Conservation (phyloP, 2,113 vertebrate species). For the Cynocephalus volans region DNA sequence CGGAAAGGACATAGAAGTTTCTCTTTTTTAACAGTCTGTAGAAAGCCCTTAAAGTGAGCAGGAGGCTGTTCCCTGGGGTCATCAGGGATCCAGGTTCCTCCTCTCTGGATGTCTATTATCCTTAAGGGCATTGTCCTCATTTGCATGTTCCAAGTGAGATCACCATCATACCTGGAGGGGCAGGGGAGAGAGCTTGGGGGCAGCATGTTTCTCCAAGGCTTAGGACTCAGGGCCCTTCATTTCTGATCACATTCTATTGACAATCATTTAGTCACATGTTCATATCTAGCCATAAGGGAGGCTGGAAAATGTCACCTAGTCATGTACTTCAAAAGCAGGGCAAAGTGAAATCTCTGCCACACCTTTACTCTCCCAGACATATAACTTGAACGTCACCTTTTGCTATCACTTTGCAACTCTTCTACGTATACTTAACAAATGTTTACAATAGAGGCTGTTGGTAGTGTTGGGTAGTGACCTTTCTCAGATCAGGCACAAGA, state of each 20-base stretch:
- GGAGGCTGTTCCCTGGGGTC: neutral
- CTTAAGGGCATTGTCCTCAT: neutral
- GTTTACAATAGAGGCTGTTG: neutral
- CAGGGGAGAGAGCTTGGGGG: neutral
- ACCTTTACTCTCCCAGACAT: neutral
- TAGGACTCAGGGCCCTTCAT: neutral
- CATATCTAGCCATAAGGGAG: neutral
- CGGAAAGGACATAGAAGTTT: slow-evolving; percentile 16
- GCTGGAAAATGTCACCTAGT: neutral
- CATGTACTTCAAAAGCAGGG: neutral
- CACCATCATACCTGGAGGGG: neutral
- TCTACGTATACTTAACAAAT: neutral
- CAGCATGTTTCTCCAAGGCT: neutral
- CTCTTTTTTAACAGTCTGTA: neutral
- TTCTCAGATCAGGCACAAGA: neutral
- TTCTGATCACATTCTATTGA: neutral
- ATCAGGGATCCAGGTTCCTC: neutral
- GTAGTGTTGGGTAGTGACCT: neutral
- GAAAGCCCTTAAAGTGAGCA: neutral
- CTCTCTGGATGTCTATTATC: neutral
- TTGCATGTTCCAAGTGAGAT: neutral
- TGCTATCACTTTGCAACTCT: neutral
- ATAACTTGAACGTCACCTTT: neutral
- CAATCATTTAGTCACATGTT: neutral
- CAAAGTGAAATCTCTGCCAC: neutral